Percentiles rank a stretch among this genome's conserved stretches.
These are phyloP conservation scores for Serripes groenlandicus DNA, from an alignment of 2,888 invertebrate genomes.

Conservation along the genomic window DNA sequence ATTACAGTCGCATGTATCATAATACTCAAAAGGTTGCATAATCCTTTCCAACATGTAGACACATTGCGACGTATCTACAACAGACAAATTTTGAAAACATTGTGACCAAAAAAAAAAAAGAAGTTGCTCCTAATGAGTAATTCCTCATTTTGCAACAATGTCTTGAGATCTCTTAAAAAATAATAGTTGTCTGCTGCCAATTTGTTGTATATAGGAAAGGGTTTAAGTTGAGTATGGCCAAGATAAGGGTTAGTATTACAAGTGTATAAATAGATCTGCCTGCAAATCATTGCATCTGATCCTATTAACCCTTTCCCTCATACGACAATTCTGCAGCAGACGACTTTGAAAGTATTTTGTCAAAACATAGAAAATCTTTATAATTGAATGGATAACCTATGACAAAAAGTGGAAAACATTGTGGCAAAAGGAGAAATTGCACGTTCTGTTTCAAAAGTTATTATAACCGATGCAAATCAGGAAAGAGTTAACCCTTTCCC, in stretches of 20 bases:
- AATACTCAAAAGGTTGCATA: too few species aligned
- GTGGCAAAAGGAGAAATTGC: neutral
- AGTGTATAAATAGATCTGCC: neutral
- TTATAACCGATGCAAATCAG: neutral
- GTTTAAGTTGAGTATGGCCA: neutral
- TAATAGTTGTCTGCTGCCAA: neutral
- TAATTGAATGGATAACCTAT: too few species aligned
- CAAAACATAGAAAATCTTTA: too few species aligned
- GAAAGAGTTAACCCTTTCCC: too few species aligned
- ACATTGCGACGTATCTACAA: too few species aligned
- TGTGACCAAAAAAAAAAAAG: neutral
- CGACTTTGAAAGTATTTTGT: neutral
- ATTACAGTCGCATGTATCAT: too few species aligned
- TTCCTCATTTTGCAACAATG: constrained; percentile 5
- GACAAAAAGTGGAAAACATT: neutral
- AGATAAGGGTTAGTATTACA: too few species aligned
- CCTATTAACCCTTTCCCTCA: neutral
- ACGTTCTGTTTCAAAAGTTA: too few species aligned
- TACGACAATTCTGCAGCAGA: neutral
- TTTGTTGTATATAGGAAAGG: neutral
- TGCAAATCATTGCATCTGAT: neutral
- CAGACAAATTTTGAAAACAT: too few species aligned
- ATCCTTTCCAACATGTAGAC: too few species aligned
- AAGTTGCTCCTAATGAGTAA: neutral
- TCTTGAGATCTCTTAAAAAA: neutral